These are phyloP conservation scores for Lycorma delicatula DNA, from an alignment of 1,140 invertebrate species.

Conservation along the genomic window DNA sequence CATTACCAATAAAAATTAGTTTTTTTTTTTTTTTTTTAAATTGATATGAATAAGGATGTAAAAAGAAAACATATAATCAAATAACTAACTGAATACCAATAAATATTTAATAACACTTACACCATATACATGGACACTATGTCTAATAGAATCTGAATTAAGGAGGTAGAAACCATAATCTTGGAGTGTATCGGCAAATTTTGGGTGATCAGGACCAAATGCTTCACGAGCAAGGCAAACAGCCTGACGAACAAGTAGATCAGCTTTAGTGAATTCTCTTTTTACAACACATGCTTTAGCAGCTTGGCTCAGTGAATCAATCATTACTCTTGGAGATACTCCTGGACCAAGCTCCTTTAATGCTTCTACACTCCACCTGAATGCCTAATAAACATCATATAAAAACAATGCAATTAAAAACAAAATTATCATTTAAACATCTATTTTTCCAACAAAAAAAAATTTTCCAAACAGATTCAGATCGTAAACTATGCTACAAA, in stretches of 20 bases:
- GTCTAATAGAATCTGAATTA: slow-evolving; percentile 74
- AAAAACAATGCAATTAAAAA: too few species aligned
- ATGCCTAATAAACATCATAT: slow-evolving; percentile 40
- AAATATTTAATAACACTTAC: slow-evolving; percentile 36
- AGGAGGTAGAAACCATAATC: slow-evolving; percentile 86
- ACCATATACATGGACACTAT: slow-evolving; percentile 76
- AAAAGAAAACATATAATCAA: neutral
- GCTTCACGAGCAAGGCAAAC: slow-evolving; percentile 59
- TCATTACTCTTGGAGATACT: slow-evolving; percentile 50
- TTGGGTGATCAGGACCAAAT: slow-evolving; percentile 63
- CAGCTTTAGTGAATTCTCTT: slow-evolving; percentile 69
- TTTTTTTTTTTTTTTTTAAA: too few species aligned
- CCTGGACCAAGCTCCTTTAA: slow-evolving; percentile 52
- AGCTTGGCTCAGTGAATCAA: slow-evolving; percentile 73
- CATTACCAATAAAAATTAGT: too few species aligned
- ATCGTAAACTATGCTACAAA: too few species aligned
- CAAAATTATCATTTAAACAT: slow-evolving; percentile 4
- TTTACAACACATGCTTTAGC: slow-evolving; percentile 82
- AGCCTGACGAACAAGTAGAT: slow-evolving; percentile 70
- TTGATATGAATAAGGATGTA: too few species aligned
- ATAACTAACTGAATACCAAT: neutral
- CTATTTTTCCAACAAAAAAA: slow-evolving; percentile 11
- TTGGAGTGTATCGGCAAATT: slow-evolving; percentile 70
- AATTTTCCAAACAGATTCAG: too few species aligned
- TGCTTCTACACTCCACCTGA: slow-evolving; percentile 60